phyloP scores from a whole-genome alignment of 92 coral and sea anemone species.

The Phenganax subtilis region DNA sequence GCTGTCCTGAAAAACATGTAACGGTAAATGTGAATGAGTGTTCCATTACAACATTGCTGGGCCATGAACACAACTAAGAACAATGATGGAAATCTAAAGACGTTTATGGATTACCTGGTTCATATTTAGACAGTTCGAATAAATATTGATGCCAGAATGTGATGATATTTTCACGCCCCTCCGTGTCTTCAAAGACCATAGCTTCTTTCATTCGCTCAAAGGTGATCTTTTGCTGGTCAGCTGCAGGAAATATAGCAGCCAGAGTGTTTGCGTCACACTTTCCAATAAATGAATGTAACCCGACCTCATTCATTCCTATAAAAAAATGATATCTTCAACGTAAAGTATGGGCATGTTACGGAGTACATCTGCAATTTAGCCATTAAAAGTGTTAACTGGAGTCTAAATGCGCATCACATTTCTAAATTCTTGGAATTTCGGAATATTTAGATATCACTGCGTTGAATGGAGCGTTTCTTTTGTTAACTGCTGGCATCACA shows the following conservation, averaged over 20 bases:
- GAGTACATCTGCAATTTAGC: not conserved
- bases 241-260: not conserved
- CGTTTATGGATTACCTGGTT: conserved; percentile 21
- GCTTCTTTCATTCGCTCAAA: not conserved
- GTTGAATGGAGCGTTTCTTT: too few relatives aligned
- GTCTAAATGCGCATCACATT: too few relatives aligned
- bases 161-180: conserved; percentile 10
- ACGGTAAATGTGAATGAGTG: not conserved
- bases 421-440: too few relatives aligned
- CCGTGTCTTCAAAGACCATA: conserved; percentile 25
- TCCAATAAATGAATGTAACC: conserved; percentile 29
- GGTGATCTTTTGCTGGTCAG: not conserved
- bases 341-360: not conserved
- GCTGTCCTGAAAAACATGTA: conserved; percentile 20
- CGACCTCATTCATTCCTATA: conserved; percentile 47
- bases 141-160: conserved; percentile 22
- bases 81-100: not conserved
- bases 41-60: not conserved
- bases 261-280: not conserved
- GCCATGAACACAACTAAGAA: not conserved
- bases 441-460: too few relatives aligned
- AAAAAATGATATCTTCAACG: not conserved
- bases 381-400: too few relatives aligned
- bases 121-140: conserved; percentile 21
- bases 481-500: too few relatives aligned